Base-by-base conservation (phyloP, 2,113 vertebrate genomes). In the Microtus pennsylvanicus region DNA sequence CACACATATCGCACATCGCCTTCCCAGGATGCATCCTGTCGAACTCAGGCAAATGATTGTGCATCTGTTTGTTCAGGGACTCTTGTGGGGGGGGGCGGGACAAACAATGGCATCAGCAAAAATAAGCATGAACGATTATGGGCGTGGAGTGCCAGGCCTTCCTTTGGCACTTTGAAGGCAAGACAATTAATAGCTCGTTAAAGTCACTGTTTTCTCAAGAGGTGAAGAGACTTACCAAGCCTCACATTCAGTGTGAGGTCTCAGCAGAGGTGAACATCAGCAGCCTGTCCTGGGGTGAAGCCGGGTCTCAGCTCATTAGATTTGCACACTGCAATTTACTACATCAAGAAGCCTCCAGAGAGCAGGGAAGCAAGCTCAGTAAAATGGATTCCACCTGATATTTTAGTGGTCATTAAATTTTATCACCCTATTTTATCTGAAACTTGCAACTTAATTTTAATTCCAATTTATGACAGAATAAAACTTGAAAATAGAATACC, bases 361-460 rank as follows among this genome's bases (percentile, higher is more conserved):
- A 97, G 63, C 42, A 91, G 87, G 87, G 76, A 97, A 58, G 50
- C 65, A 78, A 88, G 74, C 55, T 95, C 87, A 96, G 91, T 95
- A 87, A 98, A 97, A 94, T 93, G 74, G 47, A 94, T 95, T 97
- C 77, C 70, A 95, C 94, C 96, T 97, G 96, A 97, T 95, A 86
- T 97, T 94, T 96, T 95, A 95, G 90, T 97, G 95, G 61, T 92
- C 94, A 93, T 98, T 98, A 98, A 97, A 93, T 97, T 97, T 97
- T 97, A 97, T 96, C 81, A 95, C 94, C 92, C 93, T 92, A n/a
- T 96, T 97, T 98, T 97, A 97, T 81, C 87, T 97, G 96, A 98
- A 98, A 93, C 97, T 97, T 94, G 83, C 69, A 97, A 97, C 81
- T 97, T 98, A 97, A 97, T 97, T 98, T 97, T 97, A 98, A 96